phyloP scores from a whole-genome alignment of 2,888 invertebrate genomes.

The Clitarchus hookeri region DNA sequence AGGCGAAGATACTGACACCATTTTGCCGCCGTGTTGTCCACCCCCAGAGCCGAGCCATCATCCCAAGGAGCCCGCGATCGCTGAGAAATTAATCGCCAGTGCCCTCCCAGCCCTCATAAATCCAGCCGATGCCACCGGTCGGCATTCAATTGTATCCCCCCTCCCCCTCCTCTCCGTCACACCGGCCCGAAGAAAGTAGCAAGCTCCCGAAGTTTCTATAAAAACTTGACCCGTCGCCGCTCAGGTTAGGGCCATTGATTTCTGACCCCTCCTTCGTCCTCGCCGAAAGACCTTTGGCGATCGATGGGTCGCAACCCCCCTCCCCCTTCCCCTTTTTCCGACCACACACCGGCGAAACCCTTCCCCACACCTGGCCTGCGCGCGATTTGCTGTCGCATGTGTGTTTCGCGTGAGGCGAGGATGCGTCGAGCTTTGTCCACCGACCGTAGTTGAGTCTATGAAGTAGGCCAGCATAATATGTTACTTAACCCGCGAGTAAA shows the following conservation, averaged over 20 bases:
- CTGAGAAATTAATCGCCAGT: not conserved
- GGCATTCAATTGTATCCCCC: not conserved
- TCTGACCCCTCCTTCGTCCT: not conserved
- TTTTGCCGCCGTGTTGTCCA: no score
- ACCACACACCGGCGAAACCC: no score
- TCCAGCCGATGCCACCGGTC: not conserved
- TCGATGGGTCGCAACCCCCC: not conserved
- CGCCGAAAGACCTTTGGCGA: not conserved
- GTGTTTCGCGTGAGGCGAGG: no score
- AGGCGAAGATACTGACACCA: not conserved
- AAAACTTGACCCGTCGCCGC: conserved; percentile 9
- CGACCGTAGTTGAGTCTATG: no score
- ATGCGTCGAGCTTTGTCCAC: no score
- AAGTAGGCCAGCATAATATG: no score
- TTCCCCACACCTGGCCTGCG: no score
- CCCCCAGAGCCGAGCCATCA: no score
- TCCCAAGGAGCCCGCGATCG: not conserved
- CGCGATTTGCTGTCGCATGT: no score
- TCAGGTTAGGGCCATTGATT: conserved; percentile 6
- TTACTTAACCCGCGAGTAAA: no score
- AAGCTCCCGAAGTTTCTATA: not conserved
- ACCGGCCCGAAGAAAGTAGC: not conserved
- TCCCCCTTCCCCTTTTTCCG: no score
- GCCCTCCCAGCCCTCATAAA: not conserved
- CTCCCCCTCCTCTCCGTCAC: no score